phyloP scores from a whole-genome alignment of 92 coral and sea anemone species.

The Epizoanthus illoricatus region DNA sequence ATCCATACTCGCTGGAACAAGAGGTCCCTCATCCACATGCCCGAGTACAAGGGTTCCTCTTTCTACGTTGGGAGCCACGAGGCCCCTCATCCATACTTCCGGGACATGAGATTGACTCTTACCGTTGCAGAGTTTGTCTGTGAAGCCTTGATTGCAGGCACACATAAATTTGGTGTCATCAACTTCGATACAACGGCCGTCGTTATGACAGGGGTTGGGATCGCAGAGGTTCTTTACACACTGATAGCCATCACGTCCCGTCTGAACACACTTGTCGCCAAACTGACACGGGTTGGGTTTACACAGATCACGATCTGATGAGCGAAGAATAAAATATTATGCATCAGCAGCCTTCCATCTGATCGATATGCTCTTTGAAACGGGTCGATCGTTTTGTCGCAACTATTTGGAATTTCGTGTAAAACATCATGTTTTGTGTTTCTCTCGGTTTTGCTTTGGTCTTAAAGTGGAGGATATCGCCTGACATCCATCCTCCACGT shows the following conservation, averaged over 20 bases:
- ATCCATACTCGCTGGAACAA: no score
- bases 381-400: not conserved
- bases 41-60: no score
- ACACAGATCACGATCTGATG: constrained; percentile 86
- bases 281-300: constrained; percentile 98
- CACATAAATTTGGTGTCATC: constrained; percentile 52
- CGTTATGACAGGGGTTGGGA: constrained; percentile 85
- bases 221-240: constrained; percentile 95
- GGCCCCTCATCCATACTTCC: not conserved
- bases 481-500: no score
- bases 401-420: no score
- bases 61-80: not conserved
- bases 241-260: constrained; percentile 85
- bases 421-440: no score
- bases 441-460: no score
- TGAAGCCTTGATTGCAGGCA: constrained; percentile 48
- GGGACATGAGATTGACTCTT: not conserved
- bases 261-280: constrained; percentile 89
- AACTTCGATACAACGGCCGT: constrained; percentile 57
- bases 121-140: constrained; percentile 53
- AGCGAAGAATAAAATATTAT: not conserved
- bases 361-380: not conserved
- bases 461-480: no score
- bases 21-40: no score
- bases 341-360: not conserved